Conservation (phyloP, 2,113 vertebrate genomes). For the Crocuta crocuta region DNA sequence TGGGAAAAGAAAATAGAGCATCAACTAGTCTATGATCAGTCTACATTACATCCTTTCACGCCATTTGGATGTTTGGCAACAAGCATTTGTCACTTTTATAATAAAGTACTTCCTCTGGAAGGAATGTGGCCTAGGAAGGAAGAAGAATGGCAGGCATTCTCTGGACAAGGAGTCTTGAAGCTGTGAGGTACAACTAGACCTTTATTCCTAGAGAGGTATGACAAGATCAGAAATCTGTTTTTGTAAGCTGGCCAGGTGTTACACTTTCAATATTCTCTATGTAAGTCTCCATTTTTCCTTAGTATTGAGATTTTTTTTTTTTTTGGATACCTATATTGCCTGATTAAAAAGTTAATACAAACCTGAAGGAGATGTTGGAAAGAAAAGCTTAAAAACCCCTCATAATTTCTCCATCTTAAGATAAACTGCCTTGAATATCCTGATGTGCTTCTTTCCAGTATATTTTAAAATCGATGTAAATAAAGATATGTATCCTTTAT, state of each 20-base stretch:
- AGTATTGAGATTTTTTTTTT: not conserved
- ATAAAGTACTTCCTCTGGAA: not conserved
- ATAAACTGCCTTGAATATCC: not conserved
- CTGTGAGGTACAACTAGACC: rapidly evolving
- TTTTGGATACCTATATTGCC: not conserved
- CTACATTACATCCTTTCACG: not conserved
- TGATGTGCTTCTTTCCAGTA: not conserved
- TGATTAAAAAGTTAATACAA: not conserved
- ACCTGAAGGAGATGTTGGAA: not conserved
- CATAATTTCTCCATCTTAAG: not conserved
- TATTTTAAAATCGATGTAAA: not conserved
- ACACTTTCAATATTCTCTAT: not conserved
- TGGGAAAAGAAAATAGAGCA: not conserved
- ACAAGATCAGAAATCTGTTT: not conserved
- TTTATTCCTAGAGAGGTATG: not conserved
- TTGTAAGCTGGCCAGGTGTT: not conserved
- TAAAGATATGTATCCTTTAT: not conserved
- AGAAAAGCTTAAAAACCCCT: not conserved
- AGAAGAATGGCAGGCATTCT: not conserved
- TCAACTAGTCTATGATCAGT: not conserved
- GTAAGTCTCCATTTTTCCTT: not conserved
- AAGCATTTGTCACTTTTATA: not conserved
- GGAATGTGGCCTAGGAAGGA: not conserved
- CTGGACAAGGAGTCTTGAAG: rapidly evolving
- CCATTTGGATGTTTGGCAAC: not conserved